Percentiles rank a stretch among this genome's conserved stretches.
Conservation (phyloP, 2,888 invertebrate species). For the Pteria penguin region DNA sequence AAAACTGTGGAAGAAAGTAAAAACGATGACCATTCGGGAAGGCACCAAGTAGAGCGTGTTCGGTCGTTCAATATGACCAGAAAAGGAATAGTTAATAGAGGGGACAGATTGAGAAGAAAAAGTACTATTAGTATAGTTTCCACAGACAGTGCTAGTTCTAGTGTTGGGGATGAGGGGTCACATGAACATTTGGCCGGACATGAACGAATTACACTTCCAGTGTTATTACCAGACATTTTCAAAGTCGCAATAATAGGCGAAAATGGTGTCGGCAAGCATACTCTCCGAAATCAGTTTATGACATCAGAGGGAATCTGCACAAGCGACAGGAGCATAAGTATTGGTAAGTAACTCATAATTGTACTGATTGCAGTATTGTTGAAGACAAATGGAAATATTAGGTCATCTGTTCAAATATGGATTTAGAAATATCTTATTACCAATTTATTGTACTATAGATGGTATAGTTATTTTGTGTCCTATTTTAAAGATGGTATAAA, state of each 20-base stretch:
- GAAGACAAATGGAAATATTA: too few relatives aligned
- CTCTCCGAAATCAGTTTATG: slow-evolving; percentile 17
- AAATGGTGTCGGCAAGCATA: slow-evolving; percentile 15
- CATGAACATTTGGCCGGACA: neutral
- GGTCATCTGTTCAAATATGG: too few relatives aligned
- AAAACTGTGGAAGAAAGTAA: neutral
- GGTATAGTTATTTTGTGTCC: too few relatives aligned
- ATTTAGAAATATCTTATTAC: too few relatives aligned
- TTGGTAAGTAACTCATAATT: too few relatives aligned
- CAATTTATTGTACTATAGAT: too few relatives aligned
- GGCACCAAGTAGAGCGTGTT: slow-evolving; percentile 2
- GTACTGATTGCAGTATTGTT: too few relatives aligned
- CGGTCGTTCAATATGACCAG: slow-evolving; percentile 9
- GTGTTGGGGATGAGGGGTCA: neutral
- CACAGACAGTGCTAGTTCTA: neutral
- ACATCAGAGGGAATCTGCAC: slow-evolving; percentile 15
- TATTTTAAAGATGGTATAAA: too few relatives aligned
- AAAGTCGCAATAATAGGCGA: slow-evolving; percentile 2
- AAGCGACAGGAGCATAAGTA: neutral
- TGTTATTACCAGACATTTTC: neutral
- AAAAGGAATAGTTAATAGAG: slow-evolving; percentile 8
- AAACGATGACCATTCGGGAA: neutral
- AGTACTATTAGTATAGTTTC: slow-evolving; percentile 8
- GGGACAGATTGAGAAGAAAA: slow-evolving; percentile 19
- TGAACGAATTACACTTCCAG: neutral